phyloP scores from a whole-genome alignment of 2,888 invertebrate species.

The Seira musarum region DNA sequence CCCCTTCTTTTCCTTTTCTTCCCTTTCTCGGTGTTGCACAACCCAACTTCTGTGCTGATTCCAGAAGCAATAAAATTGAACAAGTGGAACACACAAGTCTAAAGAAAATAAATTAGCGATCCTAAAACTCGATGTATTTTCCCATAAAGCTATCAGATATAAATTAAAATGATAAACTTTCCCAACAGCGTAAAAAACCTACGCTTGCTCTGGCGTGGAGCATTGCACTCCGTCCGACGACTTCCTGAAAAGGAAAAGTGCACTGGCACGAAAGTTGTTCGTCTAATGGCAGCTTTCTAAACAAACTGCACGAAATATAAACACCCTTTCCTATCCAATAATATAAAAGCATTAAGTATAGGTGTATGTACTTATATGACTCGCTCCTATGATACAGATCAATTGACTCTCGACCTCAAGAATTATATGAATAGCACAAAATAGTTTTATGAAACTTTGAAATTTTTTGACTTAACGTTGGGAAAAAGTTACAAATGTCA shows the following conservation, averaged over 20 bases:
- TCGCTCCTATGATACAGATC: too few species aligned
- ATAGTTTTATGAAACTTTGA: too few species aligned
- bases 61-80: conserved; percentile 51
- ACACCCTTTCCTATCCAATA: too few species aligned
- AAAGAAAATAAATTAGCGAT: conserved; percentile 54
- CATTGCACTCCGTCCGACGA: background rate
- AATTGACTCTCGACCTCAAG: too few species aligned
- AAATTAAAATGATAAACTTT: conserved; percentile 59
- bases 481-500: too few species aligned
- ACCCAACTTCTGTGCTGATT: background rate
- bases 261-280: background rate
- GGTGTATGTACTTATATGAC: too few species aligned
- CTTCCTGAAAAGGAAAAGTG: conserved; percentile 2
- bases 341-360: background rate
- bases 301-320: background rate
- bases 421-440: too few species aligned
- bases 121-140: conserved; percentile 35
- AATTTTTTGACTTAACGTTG: too few species aligned
- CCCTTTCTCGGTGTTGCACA: too few species aligned
- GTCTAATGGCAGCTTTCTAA: background rate
- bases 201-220: background rate
- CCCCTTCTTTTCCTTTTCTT: background rate
- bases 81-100: conserved; percentile 40
- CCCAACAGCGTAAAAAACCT: background rate
- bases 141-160: conserved; percentile 59